Evolutionary conservation across 2,113 vertebrate species (phyloP).

Genomic region (Hyla sarda): DNA sequence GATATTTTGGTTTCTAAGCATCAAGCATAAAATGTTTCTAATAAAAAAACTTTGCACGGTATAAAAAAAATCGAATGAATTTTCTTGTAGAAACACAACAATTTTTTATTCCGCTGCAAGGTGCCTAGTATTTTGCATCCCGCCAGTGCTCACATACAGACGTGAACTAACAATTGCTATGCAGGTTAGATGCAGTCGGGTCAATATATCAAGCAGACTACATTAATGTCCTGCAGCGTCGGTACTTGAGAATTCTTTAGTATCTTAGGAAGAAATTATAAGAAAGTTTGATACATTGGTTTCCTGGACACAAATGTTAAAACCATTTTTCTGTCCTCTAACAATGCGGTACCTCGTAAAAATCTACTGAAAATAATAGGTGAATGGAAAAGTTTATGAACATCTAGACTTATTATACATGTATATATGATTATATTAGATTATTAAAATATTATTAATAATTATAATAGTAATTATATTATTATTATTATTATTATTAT

Average conservation of each 20-base stretch:
- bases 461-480: too few species aligned
- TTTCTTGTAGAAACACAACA: not conserved
- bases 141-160: not conserved
- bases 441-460: too few species aligned
- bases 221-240: conserved; percentile 36
- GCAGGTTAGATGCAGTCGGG: conserved; percentile 24
- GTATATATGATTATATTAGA: too few species aligned
- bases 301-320: not conserved
- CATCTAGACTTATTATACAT: too few species aligned
- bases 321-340: not conserved
- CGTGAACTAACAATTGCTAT: conserved; percentile 39
- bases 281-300: conserved; percentile 26
- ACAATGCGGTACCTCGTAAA: not conserved
- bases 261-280: conserved; percentile 39
- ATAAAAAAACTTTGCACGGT: not conserved
- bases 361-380: not conserved
- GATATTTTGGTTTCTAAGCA: not conserved
- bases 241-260: conserved; percentile 58
- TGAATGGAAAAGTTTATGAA: not conserved
- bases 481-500: too few species aligned
- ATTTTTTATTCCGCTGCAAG: not conserved
- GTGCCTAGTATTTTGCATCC: not conserved
- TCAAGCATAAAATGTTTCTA: not conserved
- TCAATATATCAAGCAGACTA: conserved; percentile 46
- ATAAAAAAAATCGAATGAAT: not conserved